Percentiles rank a stretch among this genome's conserved stretches.
Conservation (phyloP, 1,140 invertebrate species). For the Leptinotarsa defecta region DNA sequence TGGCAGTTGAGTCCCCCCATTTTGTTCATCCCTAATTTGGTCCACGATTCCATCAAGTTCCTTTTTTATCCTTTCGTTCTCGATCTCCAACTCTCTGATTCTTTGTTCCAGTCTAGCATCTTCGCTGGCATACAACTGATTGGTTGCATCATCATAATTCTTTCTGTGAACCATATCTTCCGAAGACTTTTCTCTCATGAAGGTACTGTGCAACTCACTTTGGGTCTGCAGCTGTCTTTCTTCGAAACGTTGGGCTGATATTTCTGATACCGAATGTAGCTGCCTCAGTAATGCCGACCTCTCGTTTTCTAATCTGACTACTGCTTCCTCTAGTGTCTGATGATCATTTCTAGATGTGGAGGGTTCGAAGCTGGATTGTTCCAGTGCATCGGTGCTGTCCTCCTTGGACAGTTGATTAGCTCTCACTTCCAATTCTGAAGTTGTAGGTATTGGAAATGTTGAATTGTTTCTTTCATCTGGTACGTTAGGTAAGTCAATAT, state of each 20-base stretch:
- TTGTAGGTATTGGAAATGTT: not conserved
- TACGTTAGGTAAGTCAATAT: not conserved
- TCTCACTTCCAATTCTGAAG: conserved; percentile 11
- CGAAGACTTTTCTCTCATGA: conserved; percentile 23
- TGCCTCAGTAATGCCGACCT: not conserved
- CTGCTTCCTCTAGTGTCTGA: conserved; percentile 11
- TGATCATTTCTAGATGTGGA: not conserved
- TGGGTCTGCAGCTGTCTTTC: conserved; percentile 17
- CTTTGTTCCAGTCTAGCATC: conserved; percentile 19
- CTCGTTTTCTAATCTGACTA: conserved; percentile 14
- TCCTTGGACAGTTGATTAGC: not conserved
- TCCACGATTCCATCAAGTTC: conserved; percentile 16
- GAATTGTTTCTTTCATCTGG: not conserved
- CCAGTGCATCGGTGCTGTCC: not conserved
- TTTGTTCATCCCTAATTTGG: conserved; percentile 15
- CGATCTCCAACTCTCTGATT: conserved; percentile 21
- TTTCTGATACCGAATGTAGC: conserved; percentile 24
- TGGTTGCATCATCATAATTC: conserved; percentile 25
- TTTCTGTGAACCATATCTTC: not conserved
- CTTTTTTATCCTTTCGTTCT: conserved; percentile 23
- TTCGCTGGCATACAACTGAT: conserved; percentile 19
- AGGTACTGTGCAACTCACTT: conserved; percentile 25
- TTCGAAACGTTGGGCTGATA: not conserved
- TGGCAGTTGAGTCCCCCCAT: not conserved
- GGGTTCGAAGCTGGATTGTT: not conserved